Evolutionary conservation across 2,113 vertebrate species (phyloP).

Genomic region (Glaucidium brasilianum): DNA sequence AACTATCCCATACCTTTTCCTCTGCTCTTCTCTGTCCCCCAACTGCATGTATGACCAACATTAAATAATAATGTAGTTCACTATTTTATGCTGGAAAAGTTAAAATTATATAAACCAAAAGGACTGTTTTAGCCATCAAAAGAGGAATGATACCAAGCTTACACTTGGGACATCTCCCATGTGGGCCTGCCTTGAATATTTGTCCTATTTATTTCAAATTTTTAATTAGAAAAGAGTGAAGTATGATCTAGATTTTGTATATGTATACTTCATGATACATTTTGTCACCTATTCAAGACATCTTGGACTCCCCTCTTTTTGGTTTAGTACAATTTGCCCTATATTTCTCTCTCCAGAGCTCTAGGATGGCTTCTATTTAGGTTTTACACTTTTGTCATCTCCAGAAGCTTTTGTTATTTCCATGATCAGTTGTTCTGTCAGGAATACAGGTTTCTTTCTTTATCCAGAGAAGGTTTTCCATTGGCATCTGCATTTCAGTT

Average conservation of each 20-base stretch:
- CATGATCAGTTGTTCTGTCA: background rate
- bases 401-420: background rate
- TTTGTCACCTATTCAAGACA: background rate
- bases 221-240: background rate
- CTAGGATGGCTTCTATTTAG: background rate
- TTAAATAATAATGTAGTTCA: background rate
- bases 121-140: background rate
- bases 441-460: background rate
- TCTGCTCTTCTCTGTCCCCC: background rate
- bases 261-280: background rate
- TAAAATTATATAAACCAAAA: background rate
- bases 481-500: background rate
- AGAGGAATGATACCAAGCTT: background rate
- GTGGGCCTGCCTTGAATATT: background rate
- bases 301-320: background rate
- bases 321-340: background rate
- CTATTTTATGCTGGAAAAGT: background rate
- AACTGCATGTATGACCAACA: background rate
- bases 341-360: background rate
- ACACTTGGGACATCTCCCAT: background rate
- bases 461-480: background rate
- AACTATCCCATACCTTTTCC: background rate
- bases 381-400: background rate
- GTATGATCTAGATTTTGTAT: background rate
- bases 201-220: background rate